Evolutionary conservation across 1,140 invertebrate species (phyloP).

Genomic region (Ips typographus): DNA sequence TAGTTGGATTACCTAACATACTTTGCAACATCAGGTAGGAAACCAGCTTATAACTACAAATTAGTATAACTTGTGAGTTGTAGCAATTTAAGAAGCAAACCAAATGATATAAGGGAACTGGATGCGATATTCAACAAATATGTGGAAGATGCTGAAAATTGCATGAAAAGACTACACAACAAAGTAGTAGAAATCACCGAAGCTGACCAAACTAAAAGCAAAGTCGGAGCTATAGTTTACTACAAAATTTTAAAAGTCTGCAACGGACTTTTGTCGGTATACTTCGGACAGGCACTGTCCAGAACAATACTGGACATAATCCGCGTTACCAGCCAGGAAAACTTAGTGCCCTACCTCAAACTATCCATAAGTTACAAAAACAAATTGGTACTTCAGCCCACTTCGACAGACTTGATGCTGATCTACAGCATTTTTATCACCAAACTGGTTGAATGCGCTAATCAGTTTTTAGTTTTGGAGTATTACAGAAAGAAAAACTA

Average conservation of each 20-base stretch:
- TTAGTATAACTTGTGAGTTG: slow-evolving; percentile 59
- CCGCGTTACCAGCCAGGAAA: slow-evolving; percentile 50
- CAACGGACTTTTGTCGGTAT: slow-evolving; percentile 55
- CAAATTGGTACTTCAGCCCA: slow-evolving; percentile 55
- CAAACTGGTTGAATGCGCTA: slow-evolving; percentile 52
- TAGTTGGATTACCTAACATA: slow-evolving; percentile 54
- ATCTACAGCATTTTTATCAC: slow-evolving; percentile 54
- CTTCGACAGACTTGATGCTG: slow-evolving; percentile 52
- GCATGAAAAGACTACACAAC: slow-evolving; percentile 52
- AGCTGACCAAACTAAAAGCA: slow-evolving; percentile 52
- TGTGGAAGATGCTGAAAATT: slow-evolving; percentile 53
- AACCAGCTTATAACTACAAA: slow-evolving; percentile 47
- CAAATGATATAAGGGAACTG: slow-evolving; percentile 54
- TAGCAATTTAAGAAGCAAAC: slow-evolving; percentile 49
- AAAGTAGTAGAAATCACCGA: slow-evolving; percentile 50
- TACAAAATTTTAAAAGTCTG: slow-evolving; percentile 45
- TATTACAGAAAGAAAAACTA: slow-evolving; percentile 33
- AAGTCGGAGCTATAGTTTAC: slow-evolving; percentile 43
- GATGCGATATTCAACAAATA: slow-evolving; percentile 50
- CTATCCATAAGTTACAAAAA: slow-evolving; percentile 56
- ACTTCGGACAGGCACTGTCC: slow-evolving; percentile 56
- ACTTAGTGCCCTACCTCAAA: slow-evolving; percentile 56
- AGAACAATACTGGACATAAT: slow-evolving; percentile 58
- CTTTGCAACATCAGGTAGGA: slow-evolving; percentile 34
- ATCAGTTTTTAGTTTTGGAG: slow-evolving; percentile 56